phyloP scores from a whole-genome alignment of 2,888 invertebrate genomes.

The Mythimna impura region DNA sequence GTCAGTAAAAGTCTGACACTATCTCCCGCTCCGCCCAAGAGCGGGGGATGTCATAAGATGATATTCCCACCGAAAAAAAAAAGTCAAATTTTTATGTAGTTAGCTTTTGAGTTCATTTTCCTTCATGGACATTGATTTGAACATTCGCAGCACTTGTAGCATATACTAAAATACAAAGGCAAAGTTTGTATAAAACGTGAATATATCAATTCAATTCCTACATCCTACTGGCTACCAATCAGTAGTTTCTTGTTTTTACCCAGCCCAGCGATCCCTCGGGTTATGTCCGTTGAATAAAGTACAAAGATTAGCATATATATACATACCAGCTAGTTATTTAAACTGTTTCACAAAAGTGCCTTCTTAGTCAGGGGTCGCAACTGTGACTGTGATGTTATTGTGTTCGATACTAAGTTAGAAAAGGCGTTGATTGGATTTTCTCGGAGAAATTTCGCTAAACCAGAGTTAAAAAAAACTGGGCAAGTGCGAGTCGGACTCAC shows the following conservation, averaged over 20 bases:
- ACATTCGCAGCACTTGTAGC: background rate
- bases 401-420: background rate
- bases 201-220: conserved; percentile 22
- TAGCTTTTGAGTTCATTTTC: background rate
- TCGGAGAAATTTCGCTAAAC: too few relatives aligned
- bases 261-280: conserved; percentile 24
- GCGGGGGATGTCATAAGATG: too few relatives aligned
- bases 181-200: background rate
- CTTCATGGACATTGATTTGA: background rate
- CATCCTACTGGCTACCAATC: conserved; percentile 30
- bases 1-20: too few relatives aligned
- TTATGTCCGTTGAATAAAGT: background rate
- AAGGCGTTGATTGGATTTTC: too few relatives aligned
- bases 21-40: too few relatives aligned
- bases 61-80: too few relatives aligned
- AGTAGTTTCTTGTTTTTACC: conserved; percentile 41
- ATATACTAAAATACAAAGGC: background rate
- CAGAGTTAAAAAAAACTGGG: too few relatives aligned
- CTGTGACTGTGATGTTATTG: rapidly evolving
- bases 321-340: conserved; percentile 11
- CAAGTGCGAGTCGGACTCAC: too few relatives aligned
- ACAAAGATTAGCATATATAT: conserved; percentile 36
- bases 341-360: conserved; percentile 7
- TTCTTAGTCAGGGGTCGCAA: background rate
- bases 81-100: too few relatives aligned